phyloP scores from a whole-genome alignment of 2,113 vertebrate species.

The Alces alces region DNA sequence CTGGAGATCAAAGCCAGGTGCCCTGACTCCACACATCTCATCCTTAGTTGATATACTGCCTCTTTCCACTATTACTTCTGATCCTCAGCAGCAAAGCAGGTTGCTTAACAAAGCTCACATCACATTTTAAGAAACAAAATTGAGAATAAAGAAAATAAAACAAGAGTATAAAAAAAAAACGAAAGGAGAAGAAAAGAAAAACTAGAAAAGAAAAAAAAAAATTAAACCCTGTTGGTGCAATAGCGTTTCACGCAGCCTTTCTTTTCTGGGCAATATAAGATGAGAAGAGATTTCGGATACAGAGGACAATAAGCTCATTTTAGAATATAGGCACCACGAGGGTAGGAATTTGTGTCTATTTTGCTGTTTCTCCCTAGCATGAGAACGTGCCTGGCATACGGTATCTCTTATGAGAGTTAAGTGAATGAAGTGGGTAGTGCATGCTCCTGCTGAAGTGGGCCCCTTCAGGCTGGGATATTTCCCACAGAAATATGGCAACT shows the following conservation, averaged over 20 bases:
- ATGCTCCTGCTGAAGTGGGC: not conserved
- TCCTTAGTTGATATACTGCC: no score
- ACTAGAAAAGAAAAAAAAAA: not conserved
- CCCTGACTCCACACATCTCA: not conserved
- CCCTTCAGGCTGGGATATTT: not conserved
- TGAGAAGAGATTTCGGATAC: not conserved
- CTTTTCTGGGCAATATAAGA: not conserved
- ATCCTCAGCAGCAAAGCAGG: not conserved
- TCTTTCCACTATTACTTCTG: not conserved
- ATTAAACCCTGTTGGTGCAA: not conserved
- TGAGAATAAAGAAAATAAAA: not conserved
- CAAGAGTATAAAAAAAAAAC: not conserved
- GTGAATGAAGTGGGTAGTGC: not conserved
- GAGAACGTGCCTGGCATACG: not conserved
- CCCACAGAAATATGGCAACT: not conserved
- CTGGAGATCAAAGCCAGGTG: not conserved
- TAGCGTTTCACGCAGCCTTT: not conserved
- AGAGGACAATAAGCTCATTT: not conserved
- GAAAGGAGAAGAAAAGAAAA: not conserved
- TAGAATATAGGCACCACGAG: not conserved
- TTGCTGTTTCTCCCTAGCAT: not conserved
- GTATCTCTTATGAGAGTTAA: not conserved
- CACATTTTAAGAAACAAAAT: not conserved
- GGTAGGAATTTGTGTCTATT: not conserved
- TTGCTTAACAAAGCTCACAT: not conserved